Conservation (phyloP, 2,888 invertebrate genomes). For the Drosophila silvestris region DNA sequence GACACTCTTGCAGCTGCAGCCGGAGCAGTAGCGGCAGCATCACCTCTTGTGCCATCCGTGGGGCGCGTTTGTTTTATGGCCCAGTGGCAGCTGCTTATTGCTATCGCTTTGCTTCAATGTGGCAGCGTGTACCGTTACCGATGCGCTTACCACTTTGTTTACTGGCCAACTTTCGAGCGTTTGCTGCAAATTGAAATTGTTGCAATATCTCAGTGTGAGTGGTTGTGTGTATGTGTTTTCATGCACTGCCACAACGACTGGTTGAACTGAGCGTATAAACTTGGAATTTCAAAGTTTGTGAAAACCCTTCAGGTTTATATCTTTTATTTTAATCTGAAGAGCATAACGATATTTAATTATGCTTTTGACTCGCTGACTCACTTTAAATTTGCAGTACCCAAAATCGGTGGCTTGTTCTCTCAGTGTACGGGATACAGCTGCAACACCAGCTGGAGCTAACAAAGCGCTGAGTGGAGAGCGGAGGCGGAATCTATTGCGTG, state of each 20-base stretch:
- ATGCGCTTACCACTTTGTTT: conserved; percentile 65
- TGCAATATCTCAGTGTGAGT: conserved; percentile 51
- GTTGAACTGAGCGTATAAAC: background rate
- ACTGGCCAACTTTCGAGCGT: conserved; percentile 55
- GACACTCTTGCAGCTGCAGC: conserved; percentile 65
- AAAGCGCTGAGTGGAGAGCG: background rate
- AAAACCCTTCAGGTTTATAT: background rate
- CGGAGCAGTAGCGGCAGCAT: background rate
- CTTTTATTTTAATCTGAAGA: background rate
- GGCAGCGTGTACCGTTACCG: conserved; percentile 54
- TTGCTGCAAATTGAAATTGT: conserved; percentile 72
- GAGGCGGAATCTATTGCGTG: conserved; percentile 7
- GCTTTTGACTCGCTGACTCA: background rate
- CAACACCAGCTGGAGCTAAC: conserved; percentile 2
- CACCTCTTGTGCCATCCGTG: conserved; percentile 16
- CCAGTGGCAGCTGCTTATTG: conserved; percentile 73
- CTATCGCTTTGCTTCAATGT: conserved; percentile 78
- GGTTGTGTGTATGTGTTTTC: conserved; percentile 20
- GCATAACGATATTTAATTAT: background rate
- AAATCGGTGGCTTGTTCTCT: background rate
- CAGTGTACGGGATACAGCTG: background rate
- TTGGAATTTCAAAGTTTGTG: background rate
- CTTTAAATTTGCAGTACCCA: background rate
- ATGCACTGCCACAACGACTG: background rate
- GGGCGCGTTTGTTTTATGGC: conserved; percentile 70